Conservation (phyloP, 2,888 invertebrate species). For the Drosophila melanosoma region DNA sequence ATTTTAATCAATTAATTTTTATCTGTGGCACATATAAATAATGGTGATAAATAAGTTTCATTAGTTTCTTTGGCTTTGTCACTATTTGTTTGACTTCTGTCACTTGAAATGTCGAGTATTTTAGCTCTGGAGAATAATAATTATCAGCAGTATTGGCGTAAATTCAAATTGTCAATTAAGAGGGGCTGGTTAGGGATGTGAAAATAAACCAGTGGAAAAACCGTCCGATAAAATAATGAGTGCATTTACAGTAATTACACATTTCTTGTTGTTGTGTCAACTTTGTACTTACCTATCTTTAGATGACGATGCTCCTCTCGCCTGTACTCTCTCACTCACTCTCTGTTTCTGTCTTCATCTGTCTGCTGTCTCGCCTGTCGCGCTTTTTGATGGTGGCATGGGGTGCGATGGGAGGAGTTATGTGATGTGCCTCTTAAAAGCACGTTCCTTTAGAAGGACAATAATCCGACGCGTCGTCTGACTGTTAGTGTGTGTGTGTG, state of each 20-base stretch:
- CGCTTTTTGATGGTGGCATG: slow-evolving; percentile 14
- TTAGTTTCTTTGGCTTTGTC: neutral
- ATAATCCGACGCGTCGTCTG: slow-evolving; percentile 61
- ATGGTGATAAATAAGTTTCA: neutral
- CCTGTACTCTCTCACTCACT: neutral
- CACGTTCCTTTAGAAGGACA: slow-evolving; percentile 65
- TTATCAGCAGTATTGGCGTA: slow-evolving; percentile 7
- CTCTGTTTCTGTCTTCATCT: neutral
- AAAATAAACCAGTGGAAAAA: neutral
- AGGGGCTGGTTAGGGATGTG: neutral
- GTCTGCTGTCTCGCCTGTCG: slow-evolving; percentile 8
- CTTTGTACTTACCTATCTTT: slow-evolving; percentile 42
- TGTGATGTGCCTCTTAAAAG: slow-evolving; percentile 54
- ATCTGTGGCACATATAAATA: neutral
- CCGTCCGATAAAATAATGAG: slow-evolving; percentile 3
- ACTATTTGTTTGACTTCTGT: neutral
- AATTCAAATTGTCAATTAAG: slow-evolving; percentile 4
- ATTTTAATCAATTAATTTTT: neutral
- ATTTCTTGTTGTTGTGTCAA: slow-evolving; percentile 17
- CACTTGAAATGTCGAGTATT: neutral
- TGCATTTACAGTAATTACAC: slow-evolving; percentile 20
- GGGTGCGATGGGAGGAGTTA: neutral
- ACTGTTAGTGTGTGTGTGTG: slow-evolving; percentile 18
- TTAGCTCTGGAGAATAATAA: neutral
- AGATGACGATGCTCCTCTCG: slow-evolving; percentile 14